Evolutionary conservation across 2,113 vertebrate species (phyloP), one percentile per base, ranked within the genome.

Genomic region (Sinocyclocheilus grahami): DNA sequence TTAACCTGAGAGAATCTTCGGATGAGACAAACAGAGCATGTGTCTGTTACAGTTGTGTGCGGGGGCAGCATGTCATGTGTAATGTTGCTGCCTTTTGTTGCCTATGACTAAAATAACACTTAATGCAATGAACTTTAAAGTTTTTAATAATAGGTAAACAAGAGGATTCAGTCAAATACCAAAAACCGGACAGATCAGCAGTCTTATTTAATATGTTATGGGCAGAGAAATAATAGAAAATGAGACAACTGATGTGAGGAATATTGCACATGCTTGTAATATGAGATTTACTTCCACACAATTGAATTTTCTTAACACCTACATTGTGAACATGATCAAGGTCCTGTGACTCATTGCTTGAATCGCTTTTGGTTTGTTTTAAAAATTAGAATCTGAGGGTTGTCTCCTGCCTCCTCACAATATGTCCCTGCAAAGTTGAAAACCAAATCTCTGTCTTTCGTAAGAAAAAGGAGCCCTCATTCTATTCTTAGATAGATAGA

Each of bases 311-410:
- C n/a, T 51, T 24, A 55, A 55, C 76, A 30, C 51, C 76, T 78
- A 78, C 76, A 78, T 78, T 33, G 76, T 55, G 27, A 78, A 55
- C 24, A 78, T 33, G 48, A 53, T 78, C 46, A 78, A 55, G 76
- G 76, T 78, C 27, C 27, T 30, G 76, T 78, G 76, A 78, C 76
- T 78, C 76, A 78, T 12, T 55, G 76, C 51, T 78, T 9, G 46
- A 48, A 48, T 48, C 3, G 46, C 46, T 11, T 48, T 48, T 48
- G 46, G 46, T 48, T 12, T 48, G 46, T 48, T 48, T 48, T 48
- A 12, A 48, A 48, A 48, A 48, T 12, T 48, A 48, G 46, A 48
- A 12, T 48, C 46, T 48, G 46, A 48, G 46, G 46, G 46, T 48
- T 48, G 46, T 48, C 46, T 48, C 46, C 46, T 48, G 46, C 46